Conservation (phyloP, 2,113 vertebrate species). For the Lamprotornis superbus region DNA sequence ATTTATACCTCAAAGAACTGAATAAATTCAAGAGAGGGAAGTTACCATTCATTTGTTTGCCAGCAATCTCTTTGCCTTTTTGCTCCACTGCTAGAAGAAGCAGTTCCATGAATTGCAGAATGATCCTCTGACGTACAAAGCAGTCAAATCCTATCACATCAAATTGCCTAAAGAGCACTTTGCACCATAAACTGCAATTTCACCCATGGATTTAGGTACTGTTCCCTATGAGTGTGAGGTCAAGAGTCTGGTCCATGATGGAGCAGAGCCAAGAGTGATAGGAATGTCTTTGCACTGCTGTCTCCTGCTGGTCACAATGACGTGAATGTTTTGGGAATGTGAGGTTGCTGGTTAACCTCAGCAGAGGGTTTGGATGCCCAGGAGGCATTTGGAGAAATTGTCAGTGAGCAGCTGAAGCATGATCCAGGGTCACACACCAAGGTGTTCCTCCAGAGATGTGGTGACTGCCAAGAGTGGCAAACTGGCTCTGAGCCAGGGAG, state of each 20-base stretch:
- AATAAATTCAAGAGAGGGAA: neutral
- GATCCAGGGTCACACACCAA: neutral
- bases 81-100: neutral
- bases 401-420: neutral
- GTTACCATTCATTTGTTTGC: neutral
- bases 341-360: neutral
- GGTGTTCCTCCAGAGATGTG: neutral
- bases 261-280: neutral
- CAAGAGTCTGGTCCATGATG: neutral
- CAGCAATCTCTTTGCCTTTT: neutral
- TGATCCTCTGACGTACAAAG: neutral
- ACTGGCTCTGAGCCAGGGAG: neutral
- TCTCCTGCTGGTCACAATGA: neutral
- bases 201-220: neutral
- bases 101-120: neutral
- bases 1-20: neutral
- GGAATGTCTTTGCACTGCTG: neutral
- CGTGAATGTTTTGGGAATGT: neutral
- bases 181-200: neutral
- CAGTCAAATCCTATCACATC: neutral
- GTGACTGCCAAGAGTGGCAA: accelerated
- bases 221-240: neutral
- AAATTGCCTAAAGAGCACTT: neutral
- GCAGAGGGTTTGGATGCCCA: neutral
- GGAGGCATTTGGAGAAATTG: neutral